These are phyloP conservation scores for Garrulus glandarius DNA, from an alignment of 2,797 vertebrate genomes.

Conservation along the genomic window DNA sequence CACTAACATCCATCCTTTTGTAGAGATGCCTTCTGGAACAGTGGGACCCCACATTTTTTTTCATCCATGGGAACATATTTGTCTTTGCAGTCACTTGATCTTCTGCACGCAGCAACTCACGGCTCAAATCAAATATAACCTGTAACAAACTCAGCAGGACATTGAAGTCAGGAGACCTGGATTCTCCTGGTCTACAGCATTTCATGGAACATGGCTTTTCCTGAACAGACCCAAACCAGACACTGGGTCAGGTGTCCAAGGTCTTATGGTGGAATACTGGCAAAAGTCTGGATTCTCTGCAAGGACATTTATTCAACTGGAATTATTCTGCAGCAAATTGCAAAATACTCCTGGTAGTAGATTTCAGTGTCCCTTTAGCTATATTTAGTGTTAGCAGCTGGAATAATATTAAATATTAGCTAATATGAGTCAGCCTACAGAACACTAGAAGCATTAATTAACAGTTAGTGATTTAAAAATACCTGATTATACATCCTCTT, in stretches of 20 bases:
- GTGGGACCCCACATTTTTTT: background rate
- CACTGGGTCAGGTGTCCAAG: background rate
- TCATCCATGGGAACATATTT: background rate
- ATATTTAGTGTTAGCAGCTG: background rate
- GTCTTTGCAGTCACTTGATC: background rate
- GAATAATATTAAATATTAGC: background rate
- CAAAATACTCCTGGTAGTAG: background rate
- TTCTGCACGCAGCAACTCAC: background rate
- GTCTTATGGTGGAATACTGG: background rate
- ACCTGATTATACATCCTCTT: conserved; percentile 60
- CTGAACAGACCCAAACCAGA: background rate
- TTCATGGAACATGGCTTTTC: background rate
- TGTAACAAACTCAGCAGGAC: background rate
- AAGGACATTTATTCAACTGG: background rate
- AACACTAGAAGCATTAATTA: background rate
- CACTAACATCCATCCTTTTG: background rate
- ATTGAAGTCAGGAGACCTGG: background rate
- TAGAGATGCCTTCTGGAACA: background rate
- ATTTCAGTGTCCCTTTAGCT: background rate
- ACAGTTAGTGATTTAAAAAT: background rate
- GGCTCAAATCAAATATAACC: conserved; percentile 50
- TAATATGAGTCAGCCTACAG: background rate
- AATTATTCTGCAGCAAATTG: background rate
- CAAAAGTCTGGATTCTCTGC: background rate
- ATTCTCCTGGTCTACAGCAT: background rate